Evolutionary conservation across 1,140 invertebrate genomes (phyloP).

Genomic region (Zaprionus ghesquierei): DNA sequence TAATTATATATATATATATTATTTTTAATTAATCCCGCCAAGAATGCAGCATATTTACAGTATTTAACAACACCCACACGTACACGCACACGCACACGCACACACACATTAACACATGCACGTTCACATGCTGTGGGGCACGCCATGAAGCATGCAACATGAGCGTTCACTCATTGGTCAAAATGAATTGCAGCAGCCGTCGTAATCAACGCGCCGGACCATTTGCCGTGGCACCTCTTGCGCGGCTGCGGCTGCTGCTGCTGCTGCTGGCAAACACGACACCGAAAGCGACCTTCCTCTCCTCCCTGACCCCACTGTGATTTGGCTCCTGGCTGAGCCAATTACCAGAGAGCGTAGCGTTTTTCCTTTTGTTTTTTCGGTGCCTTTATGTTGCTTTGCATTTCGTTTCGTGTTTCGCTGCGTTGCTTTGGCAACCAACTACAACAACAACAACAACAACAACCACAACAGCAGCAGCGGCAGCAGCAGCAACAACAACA

Average conservation of each 20-base stretch:
- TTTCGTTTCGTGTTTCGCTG: slow-evolving; percentile 44
- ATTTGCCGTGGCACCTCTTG: too few species aligned
- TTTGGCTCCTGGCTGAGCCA: slow-evolving; percentile 2
- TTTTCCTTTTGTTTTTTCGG: slow-evolving; percentile 1
- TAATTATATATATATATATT: neutral
- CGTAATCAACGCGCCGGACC: slow-evolving; percentile 24
- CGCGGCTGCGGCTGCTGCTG: too few species aligned
- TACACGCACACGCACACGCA: neutral
- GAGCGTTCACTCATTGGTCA: slow-evolving; percentile 4
- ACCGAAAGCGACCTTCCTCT: too few species aligned
- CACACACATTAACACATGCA: neutral
- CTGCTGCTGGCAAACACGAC: too few species aligned
- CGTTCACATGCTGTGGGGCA: slow-evolving; percentile 1
- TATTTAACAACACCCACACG: neutral
- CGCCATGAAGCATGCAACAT: slow-evolving; percentile 8
- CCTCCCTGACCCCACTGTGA: neutral
- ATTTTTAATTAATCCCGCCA: neutral
- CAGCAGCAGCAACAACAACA: slow-evolving; percentile 36
- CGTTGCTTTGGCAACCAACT: slow-evolving; percentile 66
- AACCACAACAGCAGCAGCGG: slow-evolving; percentile 27
- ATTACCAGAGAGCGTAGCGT: slow-evolving; percentile 15
- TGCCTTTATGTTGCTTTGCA: slow-evolving; percentile 23
- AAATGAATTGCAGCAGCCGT: slow-evolving; percentile 5
- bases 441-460: slow-evolving; percentile 35
- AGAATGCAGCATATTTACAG: neutral